Conservation (phyloP, 2,797 vertebrate genomes). For the Diceros bicornis region DNA sequence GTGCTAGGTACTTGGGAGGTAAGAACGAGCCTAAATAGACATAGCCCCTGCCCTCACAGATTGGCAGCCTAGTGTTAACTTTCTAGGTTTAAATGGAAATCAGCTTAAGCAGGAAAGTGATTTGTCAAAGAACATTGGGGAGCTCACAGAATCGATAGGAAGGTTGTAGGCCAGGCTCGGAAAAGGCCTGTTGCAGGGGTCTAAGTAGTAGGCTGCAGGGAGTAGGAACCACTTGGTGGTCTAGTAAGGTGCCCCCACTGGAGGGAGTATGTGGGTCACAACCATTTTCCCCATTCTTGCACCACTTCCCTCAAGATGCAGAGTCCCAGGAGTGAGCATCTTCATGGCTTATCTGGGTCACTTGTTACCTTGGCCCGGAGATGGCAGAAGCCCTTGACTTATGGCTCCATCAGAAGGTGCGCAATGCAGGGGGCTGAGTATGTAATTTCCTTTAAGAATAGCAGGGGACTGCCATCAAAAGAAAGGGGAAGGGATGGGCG, state of each 20-base stretch:
- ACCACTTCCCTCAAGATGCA: neutral
- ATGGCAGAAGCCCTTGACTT: neutral
- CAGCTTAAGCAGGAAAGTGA: neutral
- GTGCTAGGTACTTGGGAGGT: neutral
- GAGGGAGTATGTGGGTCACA: neutral
- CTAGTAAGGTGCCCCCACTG: neutral
- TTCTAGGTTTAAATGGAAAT: neutral
- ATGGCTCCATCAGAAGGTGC: neutral
- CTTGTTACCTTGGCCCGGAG: neutral
- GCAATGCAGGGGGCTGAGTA: neutral
- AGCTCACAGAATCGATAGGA: neutral
- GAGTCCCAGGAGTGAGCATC: neutral
- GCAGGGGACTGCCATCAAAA: neutral
- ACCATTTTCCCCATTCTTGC: neutral
- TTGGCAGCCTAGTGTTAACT: neutral
- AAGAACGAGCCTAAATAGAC: neutral
- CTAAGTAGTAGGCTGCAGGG: neutral
- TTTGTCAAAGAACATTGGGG: neutral
- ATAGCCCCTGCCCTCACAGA: neutral
- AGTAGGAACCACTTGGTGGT: neutral
- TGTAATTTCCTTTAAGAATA: neutral
- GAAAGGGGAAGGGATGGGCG: neutral
- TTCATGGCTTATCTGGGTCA: neutral
- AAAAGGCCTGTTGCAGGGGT: neutral
- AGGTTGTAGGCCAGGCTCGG: neutral